Evolutionary conservation across 2,797 vertebrate genomes (phyloP).

Genomic region (Clarias laeviceps): DNA sequence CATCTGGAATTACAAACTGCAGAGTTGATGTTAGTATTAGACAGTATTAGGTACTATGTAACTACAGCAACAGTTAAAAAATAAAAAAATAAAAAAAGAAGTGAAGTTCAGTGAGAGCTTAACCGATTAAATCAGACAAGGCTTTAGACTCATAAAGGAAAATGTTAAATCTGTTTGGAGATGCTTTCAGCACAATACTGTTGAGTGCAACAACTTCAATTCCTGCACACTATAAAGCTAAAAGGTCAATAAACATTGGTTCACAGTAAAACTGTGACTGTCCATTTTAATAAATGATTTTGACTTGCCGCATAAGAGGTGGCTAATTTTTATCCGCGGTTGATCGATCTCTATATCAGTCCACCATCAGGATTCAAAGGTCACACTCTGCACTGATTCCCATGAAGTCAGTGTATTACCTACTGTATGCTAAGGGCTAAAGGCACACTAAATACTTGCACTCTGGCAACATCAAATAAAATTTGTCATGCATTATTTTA

Average conservation of each 20-base stretch:
- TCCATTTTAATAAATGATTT: neutral
- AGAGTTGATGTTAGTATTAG: neutral
- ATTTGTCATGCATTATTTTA: neutral
- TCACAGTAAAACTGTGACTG: neutral
- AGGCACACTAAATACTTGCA: neutral
- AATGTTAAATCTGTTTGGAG: neutral
- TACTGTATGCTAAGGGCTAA: neutral
- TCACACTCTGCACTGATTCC: slow-evolving; percentile 9
- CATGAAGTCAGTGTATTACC: neutral
- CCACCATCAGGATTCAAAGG: neutral
- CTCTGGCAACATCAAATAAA: neutral
- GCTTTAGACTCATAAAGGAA: neutral
- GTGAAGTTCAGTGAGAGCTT: neutral
- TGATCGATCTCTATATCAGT: neutral
- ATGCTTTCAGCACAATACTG: neutral
- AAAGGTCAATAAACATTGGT: neutral
- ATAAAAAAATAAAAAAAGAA: too few relatives aligned
- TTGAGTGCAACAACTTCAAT: neutral
- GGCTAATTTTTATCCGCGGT: neutral
- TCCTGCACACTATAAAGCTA: neutral
- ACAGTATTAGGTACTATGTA: neutral
- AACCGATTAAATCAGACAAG: neutral
- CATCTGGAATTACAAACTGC: neutral
- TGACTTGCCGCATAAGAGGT: neutral
- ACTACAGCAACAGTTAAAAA: neutral